phyloP scores from a whole-genome alignment of 2,797 vertebrate genomes.

The Psittacula derbiana region DNA sequence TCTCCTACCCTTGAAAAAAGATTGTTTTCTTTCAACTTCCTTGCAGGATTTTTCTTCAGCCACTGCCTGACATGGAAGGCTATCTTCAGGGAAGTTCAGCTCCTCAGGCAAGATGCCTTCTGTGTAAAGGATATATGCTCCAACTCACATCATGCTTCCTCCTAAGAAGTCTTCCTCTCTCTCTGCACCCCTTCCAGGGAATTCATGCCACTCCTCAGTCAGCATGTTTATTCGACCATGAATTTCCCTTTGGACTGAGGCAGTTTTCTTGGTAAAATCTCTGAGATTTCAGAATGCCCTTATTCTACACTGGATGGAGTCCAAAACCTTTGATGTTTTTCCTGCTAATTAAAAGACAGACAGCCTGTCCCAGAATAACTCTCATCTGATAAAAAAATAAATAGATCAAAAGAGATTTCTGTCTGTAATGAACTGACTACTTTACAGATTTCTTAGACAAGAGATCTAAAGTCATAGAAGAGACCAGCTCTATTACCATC shows the following conservation, averaged over 20 bases:
- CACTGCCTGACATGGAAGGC: not conserved
- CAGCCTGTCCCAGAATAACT: conserved; percentile 11
- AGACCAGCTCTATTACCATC: not conserved
- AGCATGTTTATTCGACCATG: not conserved
- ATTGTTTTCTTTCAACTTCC: not conserved
- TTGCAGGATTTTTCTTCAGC: not conserved
- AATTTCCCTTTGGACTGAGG: not conserved
- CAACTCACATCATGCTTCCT: not conserved
- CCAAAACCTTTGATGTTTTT: conserved; percentile 45
- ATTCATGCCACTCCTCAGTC: not conserved
- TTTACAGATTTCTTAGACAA: conserved; percentile 12
- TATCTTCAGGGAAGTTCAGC: not conserved
- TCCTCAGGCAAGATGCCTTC: not conserved
- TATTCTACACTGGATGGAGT: not conserved
- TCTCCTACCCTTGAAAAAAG: not conserved
- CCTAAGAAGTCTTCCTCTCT: not conserved
- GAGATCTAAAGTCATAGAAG: not conserved
- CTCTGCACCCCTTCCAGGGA: not conserved
- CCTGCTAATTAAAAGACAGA: conserved; percentile 56
- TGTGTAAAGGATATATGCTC: not conserved
- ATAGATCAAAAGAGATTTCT: conserved; percentile 54
- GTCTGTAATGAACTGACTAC: not conserved
- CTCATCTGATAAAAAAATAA: conserved; percentile 30
- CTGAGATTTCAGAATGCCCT: not conserved
- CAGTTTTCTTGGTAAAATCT: not conserved